phyloP scores from a whole-genome alignment of 2,888 invertebrate species.

The Mystacides longicornis region DNA sequence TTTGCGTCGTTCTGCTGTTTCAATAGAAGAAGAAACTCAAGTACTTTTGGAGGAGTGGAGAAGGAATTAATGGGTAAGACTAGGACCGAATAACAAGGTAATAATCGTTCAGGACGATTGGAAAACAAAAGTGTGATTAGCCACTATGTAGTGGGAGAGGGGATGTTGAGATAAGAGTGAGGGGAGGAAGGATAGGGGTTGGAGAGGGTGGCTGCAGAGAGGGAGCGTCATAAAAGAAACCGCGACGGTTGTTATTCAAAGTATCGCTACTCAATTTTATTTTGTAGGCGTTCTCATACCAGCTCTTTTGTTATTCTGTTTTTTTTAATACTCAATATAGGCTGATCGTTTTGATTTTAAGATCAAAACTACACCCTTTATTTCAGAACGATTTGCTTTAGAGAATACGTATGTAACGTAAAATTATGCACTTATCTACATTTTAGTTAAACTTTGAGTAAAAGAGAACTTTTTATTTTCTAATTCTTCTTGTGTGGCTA shows the following conservation, averaged over 20 bases:
- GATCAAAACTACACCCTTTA: too few relatives aligned
- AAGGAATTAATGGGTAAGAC: slow-evolving; percentile 18
- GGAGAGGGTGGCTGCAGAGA: background rate
- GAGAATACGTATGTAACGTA: too few relatives aligned
- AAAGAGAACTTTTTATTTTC: too few relatives aligned
- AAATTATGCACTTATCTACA: too few relatives aligned
- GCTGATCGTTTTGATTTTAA: too few relatives aligned
- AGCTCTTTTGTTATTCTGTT: too few relatives aligned
- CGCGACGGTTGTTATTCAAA: slow-evolving; percentile 21
- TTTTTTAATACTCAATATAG: too few relatives aligned
- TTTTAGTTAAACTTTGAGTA: too few relatives aligned
- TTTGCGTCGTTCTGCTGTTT: background rate
- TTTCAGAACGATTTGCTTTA: too few relatives aligned
- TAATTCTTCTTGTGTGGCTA: too few relatives aligned
- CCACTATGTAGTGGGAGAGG: slow-evolving; percentile 12
- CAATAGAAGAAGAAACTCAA: background rate
- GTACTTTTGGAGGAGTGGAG: background rate
- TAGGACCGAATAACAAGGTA: slow-evolving; percentile 52
- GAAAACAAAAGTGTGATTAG: slow-evolving; percentile 63
- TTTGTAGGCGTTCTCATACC: too few relatives aligned
- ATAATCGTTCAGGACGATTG: slow-evolving; percentile 60
- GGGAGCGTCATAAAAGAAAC: slow-evolving; percentile 10
- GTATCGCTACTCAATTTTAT: slow-evolving; percentile 21
- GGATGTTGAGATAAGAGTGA: too few relatives aligned
- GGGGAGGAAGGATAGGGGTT: background rate